Conservation (phyloP, 2,113 vertebrate genomes). For the Conger conger region DNA sequence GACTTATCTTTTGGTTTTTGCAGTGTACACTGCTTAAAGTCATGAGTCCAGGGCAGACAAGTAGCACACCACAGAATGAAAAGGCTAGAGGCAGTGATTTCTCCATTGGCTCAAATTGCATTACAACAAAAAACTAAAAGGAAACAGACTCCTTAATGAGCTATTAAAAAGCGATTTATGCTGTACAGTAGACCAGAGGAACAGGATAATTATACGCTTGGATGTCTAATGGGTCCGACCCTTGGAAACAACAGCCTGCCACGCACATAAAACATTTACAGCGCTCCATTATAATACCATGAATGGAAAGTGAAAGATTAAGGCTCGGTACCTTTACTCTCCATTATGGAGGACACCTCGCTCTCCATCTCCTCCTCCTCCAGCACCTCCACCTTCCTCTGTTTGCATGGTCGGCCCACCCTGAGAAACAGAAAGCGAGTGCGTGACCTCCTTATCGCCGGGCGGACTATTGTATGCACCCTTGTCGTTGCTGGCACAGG, state of each 20-base stretch:
- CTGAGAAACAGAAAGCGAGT: slow-evolving; percentile 53
- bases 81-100: not conserved
- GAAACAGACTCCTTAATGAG: not conserved
- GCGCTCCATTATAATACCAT: not conserved
- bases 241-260: not conserved
- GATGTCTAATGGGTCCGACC: not conserved
- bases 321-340: slow-evolving; percentile 71
- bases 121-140: not conserved
- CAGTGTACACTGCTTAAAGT: too few species aligned
- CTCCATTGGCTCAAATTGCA: not conserved
- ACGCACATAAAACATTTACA: not conserved
- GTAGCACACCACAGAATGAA: not conserved
- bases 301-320: not conserved
- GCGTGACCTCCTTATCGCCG: not conserved
- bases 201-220: not conserved
- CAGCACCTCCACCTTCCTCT: slow-evolving; percentile 48
- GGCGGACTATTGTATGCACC: not conserved
- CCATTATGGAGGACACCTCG: slow-evolving; percentile 61
- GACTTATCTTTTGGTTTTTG: too few species aligned
- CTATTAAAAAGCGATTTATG: not conserved
- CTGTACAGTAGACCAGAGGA: not conserved
- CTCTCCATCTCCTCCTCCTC: slow-evolving; percentile 65
- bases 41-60: not conserved
- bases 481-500: not conserved
- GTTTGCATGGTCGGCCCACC: slow-evolving; percentile 66